phyloP scores from a whole-genome alignment of 2,888 invertebrate genomes.

The Eledona agricola region DNA sequence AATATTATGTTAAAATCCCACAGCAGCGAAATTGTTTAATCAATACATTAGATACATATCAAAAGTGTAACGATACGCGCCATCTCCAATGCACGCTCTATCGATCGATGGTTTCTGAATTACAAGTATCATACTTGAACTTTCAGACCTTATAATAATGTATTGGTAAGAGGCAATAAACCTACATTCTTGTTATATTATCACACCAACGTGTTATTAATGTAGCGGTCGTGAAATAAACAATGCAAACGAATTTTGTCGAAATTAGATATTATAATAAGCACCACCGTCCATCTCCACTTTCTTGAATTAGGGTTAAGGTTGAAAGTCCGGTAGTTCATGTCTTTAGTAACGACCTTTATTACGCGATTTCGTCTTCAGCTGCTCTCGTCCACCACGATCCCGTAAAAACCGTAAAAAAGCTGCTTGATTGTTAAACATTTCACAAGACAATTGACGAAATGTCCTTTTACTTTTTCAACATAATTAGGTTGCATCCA shows the following conservation, averaged over 20 bases:
- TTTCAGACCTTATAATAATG: too few relatives aligned
- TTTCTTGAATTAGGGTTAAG: constrained; percentile 14
- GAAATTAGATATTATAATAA: constrained; percentile 3
- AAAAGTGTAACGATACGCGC: too few relatives aligned
- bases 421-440: not conserved
- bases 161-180: too few relatives aligned
- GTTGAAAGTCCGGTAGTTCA: constrained; percentile 9
- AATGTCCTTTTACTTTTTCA: constrained; percentile 1
- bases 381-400: not conserved
- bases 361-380: constrained; percentile 15
- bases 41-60: too few relatives aligned
- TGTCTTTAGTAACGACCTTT: constrained; percentile 8
- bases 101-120: too few relatives aligned
- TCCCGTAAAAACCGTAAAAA: constrained; percentile 5
- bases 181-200: too few relatives aligned
- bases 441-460: not conserved
- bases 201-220: too few relatives aligned
- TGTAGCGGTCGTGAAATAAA: not conserved
- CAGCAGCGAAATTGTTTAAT: too few relatives aligned
- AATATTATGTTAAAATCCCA: too few relatives aligned
- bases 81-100: too few relatives aligned
- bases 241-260: constrained; percentile 1
- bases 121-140: too few relatives aligned
- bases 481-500: constrained; percentile 2
- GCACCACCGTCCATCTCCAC: constrained; percentile 4